Percentiles rank a stretch among this genome's conserved stretches.
These are phyloP conservation scores for Bombus confusus DNA, from an alignment of 1,140 invertebrate genomes.

Conservation along the genomic window DNA sequence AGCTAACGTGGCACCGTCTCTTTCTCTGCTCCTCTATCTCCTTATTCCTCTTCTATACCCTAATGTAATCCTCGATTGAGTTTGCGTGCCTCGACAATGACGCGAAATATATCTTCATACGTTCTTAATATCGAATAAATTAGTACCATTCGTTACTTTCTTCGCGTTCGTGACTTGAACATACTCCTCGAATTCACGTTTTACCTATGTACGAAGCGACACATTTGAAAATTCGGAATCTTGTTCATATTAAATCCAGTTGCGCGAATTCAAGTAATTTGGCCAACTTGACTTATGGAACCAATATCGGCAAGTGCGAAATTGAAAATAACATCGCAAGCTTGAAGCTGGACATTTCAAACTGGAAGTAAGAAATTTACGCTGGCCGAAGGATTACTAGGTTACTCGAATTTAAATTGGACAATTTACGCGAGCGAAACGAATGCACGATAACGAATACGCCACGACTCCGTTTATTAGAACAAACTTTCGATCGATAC, in stretches of 20 bases:
- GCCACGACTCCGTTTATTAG: too few species aligned
- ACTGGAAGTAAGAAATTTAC: not conserved
- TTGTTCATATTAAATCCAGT: not conserved
- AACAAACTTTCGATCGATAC: too few species aligned
- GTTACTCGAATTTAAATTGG: not conserved
- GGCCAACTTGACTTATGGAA: too few species aligned
- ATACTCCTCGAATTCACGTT: not conserved
- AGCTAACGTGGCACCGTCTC: conserved; percentile 6
- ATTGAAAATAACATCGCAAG: not conserved
- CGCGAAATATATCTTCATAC: not conserved
- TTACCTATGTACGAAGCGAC: not conserved
- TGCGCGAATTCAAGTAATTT: not conserved
- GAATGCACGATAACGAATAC: too few species aligned
- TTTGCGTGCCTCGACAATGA: conserved; percentile 51
- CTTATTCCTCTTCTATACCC: conserved; percentile 49
- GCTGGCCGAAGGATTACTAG: not conserved
- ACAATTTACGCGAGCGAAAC: too few species aligned
- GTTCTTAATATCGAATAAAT: not conserved
- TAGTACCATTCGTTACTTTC: not conserved
- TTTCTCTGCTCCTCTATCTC: conserved; percentile 1
- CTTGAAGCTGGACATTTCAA: not conserved
- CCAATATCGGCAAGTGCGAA: too few species aligned
- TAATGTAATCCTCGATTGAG: conserved; percentile 48
- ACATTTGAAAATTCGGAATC: not conserved
- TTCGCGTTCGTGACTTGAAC: not conserved